These are phyloP conservation scores for Eristalis arbustorum DNA, from an alignment of 2,888 invertebrate genomes.

Conservation along the genomic window DNA sequence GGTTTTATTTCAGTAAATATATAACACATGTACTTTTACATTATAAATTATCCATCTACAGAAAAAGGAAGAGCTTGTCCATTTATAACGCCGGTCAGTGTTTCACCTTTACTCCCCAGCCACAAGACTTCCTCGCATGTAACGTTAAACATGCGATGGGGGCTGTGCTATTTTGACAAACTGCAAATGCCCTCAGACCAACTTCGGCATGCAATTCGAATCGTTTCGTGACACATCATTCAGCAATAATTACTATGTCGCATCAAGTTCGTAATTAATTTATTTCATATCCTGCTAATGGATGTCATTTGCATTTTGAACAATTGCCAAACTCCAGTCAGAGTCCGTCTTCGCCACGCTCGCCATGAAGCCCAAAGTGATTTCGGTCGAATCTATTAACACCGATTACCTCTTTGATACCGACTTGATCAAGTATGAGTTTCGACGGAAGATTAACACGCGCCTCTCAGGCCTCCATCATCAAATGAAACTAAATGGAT, in stretches of 20 bases:
- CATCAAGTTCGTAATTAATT: neutral
- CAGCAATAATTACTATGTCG: neutral
- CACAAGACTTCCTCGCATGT: neutral
- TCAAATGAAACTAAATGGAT: neutral
- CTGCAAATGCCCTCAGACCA: neutral
- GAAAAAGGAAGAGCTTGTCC: no score
- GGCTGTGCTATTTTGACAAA: neutral
- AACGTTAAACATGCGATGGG: neutral
- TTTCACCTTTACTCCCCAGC: no score
- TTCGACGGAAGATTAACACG: slow-evolving; percentile 9
- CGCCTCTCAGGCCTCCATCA: neutral
- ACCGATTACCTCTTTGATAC: neutral
- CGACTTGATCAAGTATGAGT: neutral
- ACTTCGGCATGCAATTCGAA: neutral
- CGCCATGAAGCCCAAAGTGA: slow-evolving; percentile 25
- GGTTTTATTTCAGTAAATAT: no score
- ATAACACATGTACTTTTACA: no score
- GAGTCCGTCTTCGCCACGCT: neutral
- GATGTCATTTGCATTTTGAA: neutral
- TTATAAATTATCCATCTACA: no score
- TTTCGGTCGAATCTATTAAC: slow-evolving; percentile 1
- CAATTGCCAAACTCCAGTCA: neutral
- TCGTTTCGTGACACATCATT: neutral
- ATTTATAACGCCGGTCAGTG: no score
- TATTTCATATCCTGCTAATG: neutral